A percentile compares a stretch with the other conserved stretches of the same genome.
phyloP scores from a whole-genome alignment of 2,888 invertebrate genomes.

The Parnassius glacialis region DNA sequence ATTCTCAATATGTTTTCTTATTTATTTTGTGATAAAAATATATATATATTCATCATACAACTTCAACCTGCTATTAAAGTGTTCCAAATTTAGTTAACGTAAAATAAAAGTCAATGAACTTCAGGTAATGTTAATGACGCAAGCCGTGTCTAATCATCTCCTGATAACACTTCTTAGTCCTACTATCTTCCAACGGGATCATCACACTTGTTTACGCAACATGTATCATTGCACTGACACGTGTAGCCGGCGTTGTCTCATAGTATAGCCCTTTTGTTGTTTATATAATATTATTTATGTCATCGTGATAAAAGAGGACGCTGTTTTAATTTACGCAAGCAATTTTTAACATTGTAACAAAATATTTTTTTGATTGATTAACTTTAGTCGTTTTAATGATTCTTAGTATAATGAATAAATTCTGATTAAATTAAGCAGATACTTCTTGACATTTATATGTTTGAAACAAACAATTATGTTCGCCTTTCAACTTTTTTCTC shows the following conservation, averaged over 20 bases:
- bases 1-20: too few species aligned
- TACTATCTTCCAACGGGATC: conserved; percentile 25
- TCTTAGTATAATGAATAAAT: too few species aligned
- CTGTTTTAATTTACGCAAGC: conserved; percentile 13
- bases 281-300: conserved; percentile 51
- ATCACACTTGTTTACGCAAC: conserved; percentile 29
- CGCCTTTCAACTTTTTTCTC: neutral
- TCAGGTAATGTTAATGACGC: conserved; percentile 26
- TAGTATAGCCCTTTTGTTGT: conserved; percentile 42
- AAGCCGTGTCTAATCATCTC: conserved; percentile 17
- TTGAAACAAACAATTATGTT: too few species aligned
- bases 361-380: neutral
- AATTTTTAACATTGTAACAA: neutral
- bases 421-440: too few species aligned
- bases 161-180: conserved; percentile 14
- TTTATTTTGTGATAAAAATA: too few species aligned
- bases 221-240: conserved; percentile 28
- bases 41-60: too few species aligned
- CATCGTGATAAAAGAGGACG: conserved; percentile 41
- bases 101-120: conserved; percentile 38
- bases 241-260: conserved; percentile 35
- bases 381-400: too few species aligned
- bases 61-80: too few species aligned
- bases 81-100: too few species aligned
- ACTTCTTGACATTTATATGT: too few species aligned